phyloP scores from a whole-genome alignment of 2,113 vertebrate genomes.

The Leiothrix lutea region DNA sequence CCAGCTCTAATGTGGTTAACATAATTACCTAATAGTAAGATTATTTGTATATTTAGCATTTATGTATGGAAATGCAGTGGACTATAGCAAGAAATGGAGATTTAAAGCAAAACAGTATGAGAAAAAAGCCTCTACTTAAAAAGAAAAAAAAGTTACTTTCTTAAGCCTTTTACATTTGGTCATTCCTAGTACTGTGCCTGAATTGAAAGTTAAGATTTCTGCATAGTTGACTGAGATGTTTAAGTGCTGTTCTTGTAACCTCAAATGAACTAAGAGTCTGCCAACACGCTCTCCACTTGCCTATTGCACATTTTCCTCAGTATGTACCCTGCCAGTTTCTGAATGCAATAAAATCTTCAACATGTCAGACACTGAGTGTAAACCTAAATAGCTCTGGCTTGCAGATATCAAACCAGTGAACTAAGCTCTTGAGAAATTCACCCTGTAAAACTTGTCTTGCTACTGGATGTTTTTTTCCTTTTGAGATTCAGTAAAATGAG shows the following conservation, averaged over 20 bases:
- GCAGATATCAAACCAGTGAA: constrained; percentile 30
- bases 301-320: constrained; percentile 28
- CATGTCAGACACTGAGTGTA: constrained; percentile 5
- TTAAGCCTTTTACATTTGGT: not conserved
- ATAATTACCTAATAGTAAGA: not conserved
- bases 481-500: not conserved
- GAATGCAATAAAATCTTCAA: constrained; percentile 54
- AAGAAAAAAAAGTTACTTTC: not conserved
- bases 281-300: not conserved
- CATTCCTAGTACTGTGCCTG: not conserved
- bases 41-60: not conserved
- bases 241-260: constrained; percentile 3
- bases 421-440: constrained; percentile 34
- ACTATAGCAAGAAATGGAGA: not conserved
- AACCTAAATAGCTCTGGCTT: constrained; percentile 36
- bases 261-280: constrained; percentile 32
- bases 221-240: not conserved
- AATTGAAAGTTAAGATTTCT: not conserved
- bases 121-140: not conserved
- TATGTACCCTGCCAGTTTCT: constrained; percentile 26
- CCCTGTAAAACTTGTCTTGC: not conserved
- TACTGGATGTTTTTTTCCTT: not conserved
- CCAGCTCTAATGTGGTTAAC: not conserved
- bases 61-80: not conserved
- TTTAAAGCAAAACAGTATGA: not conserved